Conservation (phyloP, 2,888 invertebrate genomes). For the Polymixis lichenea region DNA sequence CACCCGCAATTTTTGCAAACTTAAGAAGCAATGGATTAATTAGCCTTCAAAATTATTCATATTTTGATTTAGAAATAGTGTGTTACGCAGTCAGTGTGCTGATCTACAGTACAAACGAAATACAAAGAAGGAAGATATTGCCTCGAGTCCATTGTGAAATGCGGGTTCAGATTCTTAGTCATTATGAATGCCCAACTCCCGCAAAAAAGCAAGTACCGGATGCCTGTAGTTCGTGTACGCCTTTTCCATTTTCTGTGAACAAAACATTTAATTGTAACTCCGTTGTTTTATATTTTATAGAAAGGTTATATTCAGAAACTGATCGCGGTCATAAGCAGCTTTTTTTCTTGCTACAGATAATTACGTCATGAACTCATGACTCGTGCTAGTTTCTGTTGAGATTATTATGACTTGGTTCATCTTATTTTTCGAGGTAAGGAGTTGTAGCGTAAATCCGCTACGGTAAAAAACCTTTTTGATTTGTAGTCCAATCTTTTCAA, state of each 20-base stretch:
- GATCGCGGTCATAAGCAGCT: background rate
- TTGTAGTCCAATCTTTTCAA: too few relatives aligned
- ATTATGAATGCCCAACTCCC: constrained; percentile 62
- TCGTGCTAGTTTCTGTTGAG: background rate
- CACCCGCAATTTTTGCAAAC: too few relatives aligned
- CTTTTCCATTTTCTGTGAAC: constrained; percentile 60
- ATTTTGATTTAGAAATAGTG: too few relatives aligned
- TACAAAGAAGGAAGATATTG: background rate
- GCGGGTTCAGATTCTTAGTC: constrained; percentile 26
- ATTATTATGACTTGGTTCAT: background rate
- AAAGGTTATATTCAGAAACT: background rate
- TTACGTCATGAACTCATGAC: background rate
- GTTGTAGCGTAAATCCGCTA: too few relatives aligned
- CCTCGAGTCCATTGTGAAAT: background rate
- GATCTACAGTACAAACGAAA: background rate
- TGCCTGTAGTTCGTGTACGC: constrained; percentile 59
- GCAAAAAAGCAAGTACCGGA: constrained; percentile 60
- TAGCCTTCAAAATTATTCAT: too few relatives aligned
- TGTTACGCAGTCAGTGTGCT: too few relatives aligned
- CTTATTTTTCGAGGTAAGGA: background rate
- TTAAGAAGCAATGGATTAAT: too few relatives aligned
- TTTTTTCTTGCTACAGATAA: background rate
- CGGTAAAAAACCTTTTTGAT: too few relatives aligned
- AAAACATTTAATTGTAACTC: constrained; percentile 22
- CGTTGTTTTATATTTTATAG: too few relatives aligned